These are phyloP conservation scores for Amazona ochrocephala DNA, from an alignment of 2,797 vertebrate genomes.

Conservation along the genomic window DNA sequence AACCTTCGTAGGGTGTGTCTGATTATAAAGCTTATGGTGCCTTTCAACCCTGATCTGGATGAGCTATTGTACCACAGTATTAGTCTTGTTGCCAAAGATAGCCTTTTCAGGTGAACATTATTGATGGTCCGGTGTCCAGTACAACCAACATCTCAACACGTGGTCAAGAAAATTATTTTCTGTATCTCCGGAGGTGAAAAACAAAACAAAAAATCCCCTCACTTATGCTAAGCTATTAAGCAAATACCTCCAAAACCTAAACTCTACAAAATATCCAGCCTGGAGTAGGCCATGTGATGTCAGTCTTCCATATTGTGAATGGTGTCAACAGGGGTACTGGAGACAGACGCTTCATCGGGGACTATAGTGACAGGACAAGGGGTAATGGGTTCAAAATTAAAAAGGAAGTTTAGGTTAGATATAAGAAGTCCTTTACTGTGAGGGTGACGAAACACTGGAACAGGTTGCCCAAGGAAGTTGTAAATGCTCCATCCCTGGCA, in stretches of 20 bases:
- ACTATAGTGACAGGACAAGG: not conserved
- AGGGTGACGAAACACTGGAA: not conserved
- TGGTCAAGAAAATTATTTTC: not conserved
- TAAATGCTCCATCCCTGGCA: not conserved
- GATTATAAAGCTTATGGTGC: not conserved
- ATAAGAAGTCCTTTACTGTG: not conserved
- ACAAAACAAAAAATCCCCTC: not conserved
- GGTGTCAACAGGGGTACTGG: not conserved
- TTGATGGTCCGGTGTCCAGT: not conserved
- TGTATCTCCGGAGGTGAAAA: not conserved
- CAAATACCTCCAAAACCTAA: not conserved
- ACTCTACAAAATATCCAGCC: not conserved
- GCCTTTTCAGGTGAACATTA: not conserved
- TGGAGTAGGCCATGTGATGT: not conserved
- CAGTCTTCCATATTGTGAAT: too few relatives aligned
- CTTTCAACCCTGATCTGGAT: not conserved
- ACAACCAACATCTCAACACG: rapidly evolving
- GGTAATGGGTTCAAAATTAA: too few relatives aligned
- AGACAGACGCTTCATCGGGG: not conserved
- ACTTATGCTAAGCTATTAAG: not conserved
- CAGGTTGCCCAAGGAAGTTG: not conserved
- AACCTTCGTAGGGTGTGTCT: rapidly evolving
- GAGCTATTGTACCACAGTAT: not conserved
- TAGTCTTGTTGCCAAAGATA: not conserved
- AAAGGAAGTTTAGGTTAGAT: not conserved